Evolutionary conservation across 2,797 vertebrate species (phyloP).

Genomic region (Rallus crepitans): DNA sequence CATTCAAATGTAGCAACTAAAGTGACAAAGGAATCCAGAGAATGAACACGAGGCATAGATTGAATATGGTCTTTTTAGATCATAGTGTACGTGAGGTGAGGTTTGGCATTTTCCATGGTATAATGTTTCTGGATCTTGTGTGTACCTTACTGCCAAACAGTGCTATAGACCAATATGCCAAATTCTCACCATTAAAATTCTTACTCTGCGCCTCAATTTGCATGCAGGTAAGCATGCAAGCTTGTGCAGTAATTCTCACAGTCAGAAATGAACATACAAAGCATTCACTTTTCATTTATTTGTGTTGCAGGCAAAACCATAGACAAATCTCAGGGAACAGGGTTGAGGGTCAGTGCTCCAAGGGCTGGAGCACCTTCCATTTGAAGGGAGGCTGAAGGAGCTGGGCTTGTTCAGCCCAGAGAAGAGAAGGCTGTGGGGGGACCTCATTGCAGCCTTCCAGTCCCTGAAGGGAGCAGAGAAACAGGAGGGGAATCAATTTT

Average conservation of each 20-base stretch:
- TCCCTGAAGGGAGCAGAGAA: too few species aligned
- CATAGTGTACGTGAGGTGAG: background rate
- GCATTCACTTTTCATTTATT: background rate
- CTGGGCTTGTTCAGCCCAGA: too few species aligned
- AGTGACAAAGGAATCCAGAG: background rate
- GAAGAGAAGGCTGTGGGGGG: too few species aligned
- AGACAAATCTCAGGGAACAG: background rate
- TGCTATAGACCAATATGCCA: background rate
- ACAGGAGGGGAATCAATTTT: too few species aligned
- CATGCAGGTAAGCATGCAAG: background rate
- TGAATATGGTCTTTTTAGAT: background rate
- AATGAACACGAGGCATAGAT: background rate
- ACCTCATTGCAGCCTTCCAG: too few species aligned
- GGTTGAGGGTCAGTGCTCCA: background rate
- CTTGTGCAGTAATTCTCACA: background rate
- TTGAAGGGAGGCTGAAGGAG: too few species aligned
- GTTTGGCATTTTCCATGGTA: background rate
- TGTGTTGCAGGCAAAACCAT: background rate
- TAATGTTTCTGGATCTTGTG: background rate
- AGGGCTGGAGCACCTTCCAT: too few species aligned
- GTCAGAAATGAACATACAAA: rapidly evolving
- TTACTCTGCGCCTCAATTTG: background rate
- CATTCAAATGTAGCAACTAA: background rate
- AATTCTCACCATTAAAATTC: background rate
- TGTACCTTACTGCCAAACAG: background rate